phyloP scores from a whole-genome alignment of 2,888 invertebrate genomes.

The Lasioglossum marginatum region DNA sequence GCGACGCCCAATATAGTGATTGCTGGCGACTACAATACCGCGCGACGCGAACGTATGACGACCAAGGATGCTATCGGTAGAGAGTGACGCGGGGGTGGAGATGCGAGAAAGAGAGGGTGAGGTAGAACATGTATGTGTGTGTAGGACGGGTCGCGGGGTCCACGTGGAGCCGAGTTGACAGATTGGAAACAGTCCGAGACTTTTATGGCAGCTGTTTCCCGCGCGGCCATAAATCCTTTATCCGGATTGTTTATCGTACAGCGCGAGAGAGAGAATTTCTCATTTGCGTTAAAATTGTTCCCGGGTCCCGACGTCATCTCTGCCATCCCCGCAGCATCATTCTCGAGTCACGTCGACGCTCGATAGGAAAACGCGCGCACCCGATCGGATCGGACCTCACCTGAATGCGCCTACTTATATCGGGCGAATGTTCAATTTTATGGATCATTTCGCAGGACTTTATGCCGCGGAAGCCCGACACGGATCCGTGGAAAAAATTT shows the following conservation, averaged over 20 bases:
- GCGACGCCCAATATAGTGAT: conserved; percentile 62
- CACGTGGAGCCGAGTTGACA: conserved; percentile 70
- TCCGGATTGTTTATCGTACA: conserved; percentile 75
- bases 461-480: conserved; percentile 20
- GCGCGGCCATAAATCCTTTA: conserved; percentile 76
- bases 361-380: conserved; percentile 16
- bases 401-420: conserved; percentile 61
- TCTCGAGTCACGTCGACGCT: background rate
- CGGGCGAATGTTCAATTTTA: conserved; percentile 68
- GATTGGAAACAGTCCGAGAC: conserved; percentile 79
- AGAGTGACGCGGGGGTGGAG: conserved; percentile 1
- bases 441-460: conserved; percentile 67
- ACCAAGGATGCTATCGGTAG: conserved; percentile 26
- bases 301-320: conserved; percentile 26
- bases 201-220: conserved; percentile 78
- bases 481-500: conserved; percentile 49
- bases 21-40: conserved; percentile 47
- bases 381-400: conserved; percentile 46
- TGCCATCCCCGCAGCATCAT: background rate
- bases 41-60: conserved; percentile 47
- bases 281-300: conserved; percentile 77
- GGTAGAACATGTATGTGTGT: background rate
- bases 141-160: background rate
- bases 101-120: background rate
- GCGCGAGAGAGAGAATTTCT: conserved; percentile 68